A percentile compares a stretch with the other conserved stretches of the same genome.
phyloP scores from a whole-genome alignment of 2,888 invertebrate species.

The Acanthosepion esculentum region DNA sequence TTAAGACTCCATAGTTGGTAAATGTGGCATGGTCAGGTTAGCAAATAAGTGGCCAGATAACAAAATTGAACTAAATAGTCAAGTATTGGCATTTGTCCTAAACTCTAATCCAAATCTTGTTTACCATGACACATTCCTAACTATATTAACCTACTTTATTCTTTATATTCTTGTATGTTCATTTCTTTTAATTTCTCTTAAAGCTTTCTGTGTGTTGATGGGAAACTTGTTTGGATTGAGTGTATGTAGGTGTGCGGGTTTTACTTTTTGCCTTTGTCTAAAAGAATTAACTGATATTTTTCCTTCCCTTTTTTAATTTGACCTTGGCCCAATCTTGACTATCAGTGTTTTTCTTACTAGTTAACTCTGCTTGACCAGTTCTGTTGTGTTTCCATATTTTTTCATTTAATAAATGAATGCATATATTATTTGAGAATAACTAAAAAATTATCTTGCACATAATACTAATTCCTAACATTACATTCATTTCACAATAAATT shows the following conservation, averaged over 20 bases:
- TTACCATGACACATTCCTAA: neutral
- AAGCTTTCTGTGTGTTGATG: neutral
- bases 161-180: neutral
- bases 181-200: too few species aligned
- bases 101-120: neutral
- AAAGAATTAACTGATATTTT: neutral
- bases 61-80: neutral
- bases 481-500: neutral
- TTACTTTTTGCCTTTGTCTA: neutral
- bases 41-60: too few species aligned
- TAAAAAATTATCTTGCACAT: neutral
- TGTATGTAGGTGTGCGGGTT: neutral
- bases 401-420: neutral
- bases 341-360: neutral
- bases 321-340: neutral
- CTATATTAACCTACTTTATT: too few species aligned
- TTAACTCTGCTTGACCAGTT: neutral
- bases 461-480: neutral
- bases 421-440: neutral
- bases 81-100: slow-evolving; percentile 33
- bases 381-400: neutral
- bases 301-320: neutral
- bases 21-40: neutral
- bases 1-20: neutral
- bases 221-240: neutral